Base-by-base conservation (phyloP, 92 coral and sea anemone species). In the Isaurus tuberculatus region DNA sequence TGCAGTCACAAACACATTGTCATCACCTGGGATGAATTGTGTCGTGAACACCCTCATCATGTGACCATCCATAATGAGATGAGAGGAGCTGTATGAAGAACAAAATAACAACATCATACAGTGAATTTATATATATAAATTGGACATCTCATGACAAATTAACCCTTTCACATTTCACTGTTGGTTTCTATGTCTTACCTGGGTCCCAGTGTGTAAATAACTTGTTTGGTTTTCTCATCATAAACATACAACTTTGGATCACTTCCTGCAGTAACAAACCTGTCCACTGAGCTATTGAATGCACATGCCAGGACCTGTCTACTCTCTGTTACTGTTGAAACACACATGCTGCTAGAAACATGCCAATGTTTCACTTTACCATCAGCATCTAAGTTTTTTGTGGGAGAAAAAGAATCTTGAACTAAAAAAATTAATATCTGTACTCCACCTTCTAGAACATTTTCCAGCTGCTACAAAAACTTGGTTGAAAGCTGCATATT, bases 1-100 rank as follows among this genome's bases (percentile, higher is more conserved):
- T 19, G 94, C 99, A 32, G 99, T 90, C 5, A 88, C 74, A 65
- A 96, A 96, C 30, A 94, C 88, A 42, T 94, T 69, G 48, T 96
- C 98, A 68, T 94, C 96, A 43, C 93, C 94, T 26, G 99, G 99
- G 31, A 91, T 77, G 49, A 65, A 96, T 86, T 92, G 93, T 9
- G 92, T 94, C 37, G 91, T 84, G 81, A 96, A 96, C 31, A 96
- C 92, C 33, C 99, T 87, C 88, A 94, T 96, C 97, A 96, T 92
- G 87, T 96, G 99, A 33, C 99, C 99, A 89, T 96, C 99, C 99
- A 96, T 96, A 8, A 96, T 90, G 27, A 96, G 92, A 81, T 92
- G 94, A 42, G 99, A 96, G 9, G 99, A 91, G 87, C 99, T 96
- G 85, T 30, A 13, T 22, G 69, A 55, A n/a, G 63, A 55, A 40